Evolutionary conservation across 2,797 vertebrate species (phyloP), one percentile per base, ranked within the genome.

Genomic region (Paguma larvata): DNA sequence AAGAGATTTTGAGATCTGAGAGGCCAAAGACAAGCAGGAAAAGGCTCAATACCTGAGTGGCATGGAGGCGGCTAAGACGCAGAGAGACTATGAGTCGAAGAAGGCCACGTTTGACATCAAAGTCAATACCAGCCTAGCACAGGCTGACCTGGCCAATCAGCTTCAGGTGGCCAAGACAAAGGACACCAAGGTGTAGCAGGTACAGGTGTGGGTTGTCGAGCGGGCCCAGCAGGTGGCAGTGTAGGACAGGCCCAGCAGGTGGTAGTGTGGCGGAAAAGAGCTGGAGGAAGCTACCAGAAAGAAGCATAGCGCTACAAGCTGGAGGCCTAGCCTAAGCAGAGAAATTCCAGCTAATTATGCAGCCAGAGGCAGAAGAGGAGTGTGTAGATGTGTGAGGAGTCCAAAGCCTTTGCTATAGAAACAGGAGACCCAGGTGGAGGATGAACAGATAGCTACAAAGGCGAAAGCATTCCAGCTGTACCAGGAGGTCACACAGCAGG

Each of bases 91-190:
- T 0, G 99, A 99, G 98, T 98, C 99, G 98, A 99, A 99, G 98
- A 99, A 99, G 97, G 99, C 99, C 0, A 94, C 96, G 1, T 99
- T 99, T 5, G 99, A 99, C 91, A 96, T 98, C 0, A 99, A 99
- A 97, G 99, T 99, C 97, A 99, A 99, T 98, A 99, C 98, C 83
- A 99, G 99, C 98, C 99, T 99, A 96, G 99, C 99, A 0, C 99
- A 99, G 98, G 99, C 99, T 15, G 99, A 99, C 97, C 98, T 99
- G 98, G 99, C 99, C 73, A 99, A 99, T 97, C 99, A 99, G 98
- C 99, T 99, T 56, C 99, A 99, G 99, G 99, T 99, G 97, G 99
- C 99, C 77, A 99, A 99, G 98, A 99, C 99, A 13, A 99, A 99
- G 98, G 98, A 98, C 93, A 99, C 99, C 0, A 99, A 99, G 98